phyloP scores from a whole-genome alignment of 1,140 invertebrate genomes.

The Drosophila ironensis region DNA sequence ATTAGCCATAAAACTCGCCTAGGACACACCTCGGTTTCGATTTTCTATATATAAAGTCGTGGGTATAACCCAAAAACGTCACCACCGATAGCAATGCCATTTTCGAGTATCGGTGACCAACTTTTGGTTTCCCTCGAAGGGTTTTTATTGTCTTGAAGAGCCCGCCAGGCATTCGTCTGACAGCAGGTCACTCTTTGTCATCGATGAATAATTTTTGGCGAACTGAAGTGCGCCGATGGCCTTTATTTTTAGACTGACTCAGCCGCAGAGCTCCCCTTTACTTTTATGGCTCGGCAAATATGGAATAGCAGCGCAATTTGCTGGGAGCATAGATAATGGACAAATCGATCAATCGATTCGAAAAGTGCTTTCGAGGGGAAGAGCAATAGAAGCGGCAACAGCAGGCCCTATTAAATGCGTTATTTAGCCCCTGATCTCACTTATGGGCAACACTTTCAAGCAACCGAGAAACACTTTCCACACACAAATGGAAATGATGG shows the following conservation, averaged over 20 bases:
- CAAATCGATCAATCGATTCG: conserved; percentile 41
- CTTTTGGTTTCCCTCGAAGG: conserved; percentile 18
- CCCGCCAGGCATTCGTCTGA: conserved; percentile 10
- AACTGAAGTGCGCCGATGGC: conserved; percentile 30
- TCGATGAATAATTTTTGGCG: conserved; percentile 48
- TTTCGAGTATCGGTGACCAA: conserved; percentile 18
- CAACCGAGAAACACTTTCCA: conserved; percentile 47
- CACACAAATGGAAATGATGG: conserved; percentile 37
- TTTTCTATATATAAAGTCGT: not conserved
- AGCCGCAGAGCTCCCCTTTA: conserved; percentile 1
- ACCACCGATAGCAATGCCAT: conserved; percentile 16
- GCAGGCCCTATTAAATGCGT: conserved; percentile 45
- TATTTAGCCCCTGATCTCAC: conserved; percentile 46
- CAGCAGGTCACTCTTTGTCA: conserved; percentile 28
- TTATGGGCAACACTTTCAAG: conserved; percentile 24
- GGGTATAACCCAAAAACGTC: not conserved
- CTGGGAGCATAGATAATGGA: conserved; percentile 25
- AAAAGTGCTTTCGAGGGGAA: not conserved
- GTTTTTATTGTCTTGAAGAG: conserved; percentile 26
- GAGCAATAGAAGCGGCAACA: conserved; percentile 5
- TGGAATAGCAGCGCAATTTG: conserved; percentile 17
- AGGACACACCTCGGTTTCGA: conserved; percentile 12
- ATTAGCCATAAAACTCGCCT: not conserved
- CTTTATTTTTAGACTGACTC: conserved; percentile 35
- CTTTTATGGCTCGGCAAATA: conserved; percentile 9